Evolutionary conservation across 1,140 invertebrate species (phyloP).

Genomic region (Papilio aristodemus): DNA sequence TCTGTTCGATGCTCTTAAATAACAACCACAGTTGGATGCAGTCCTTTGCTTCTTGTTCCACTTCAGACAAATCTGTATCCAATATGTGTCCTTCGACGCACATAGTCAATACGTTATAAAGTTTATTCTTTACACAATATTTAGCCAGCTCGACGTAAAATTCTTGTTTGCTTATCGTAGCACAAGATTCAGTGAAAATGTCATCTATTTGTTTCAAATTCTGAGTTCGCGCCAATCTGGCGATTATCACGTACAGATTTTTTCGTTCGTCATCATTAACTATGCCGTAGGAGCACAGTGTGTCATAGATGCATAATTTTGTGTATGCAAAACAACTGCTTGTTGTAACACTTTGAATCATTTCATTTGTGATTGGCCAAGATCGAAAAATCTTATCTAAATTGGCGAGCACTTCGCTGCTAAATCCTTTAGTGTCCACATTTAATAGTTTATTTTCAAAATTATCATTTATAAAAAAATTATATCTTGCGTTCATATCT

Average conservation of each 20-base stretch:
- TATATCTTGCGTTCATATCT: conserved; percentile 72
- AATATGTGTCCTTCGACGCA: conserved; percentile 74
- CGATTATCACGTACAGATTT: conserved; percentile 78
- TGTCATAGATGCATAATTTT: conserved; percentile 81
- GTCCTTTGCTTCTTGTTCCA: conserved; percentile 67
- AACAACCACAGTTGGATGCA: conserved; percentile 77
- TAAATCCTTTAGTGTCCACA: conserved; percentile 68
- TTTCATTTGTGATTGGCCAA: conserved; percentile 81
- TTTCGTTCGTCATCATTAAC: conserved; percentile 77
- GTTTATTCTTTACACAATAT: conserved; percentile 80
- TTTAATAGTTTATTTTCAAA: conserved; percentile 68
- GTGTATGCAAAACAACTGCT: conserved; percentile 77
- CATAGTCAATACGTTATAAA: conserved; percentile 76
- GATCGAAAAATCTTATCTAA: conserved; percentile 78
- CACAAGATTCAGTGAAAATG: conserved; percentile 78
- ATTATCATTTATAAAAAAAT: conserved; percentile 71
- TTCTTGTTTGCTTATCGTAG: conserved; percentile 78
- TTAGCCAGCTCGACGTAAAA: conserved; percentile 81
- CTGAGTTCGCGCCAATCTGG: conserved; percentile 77
- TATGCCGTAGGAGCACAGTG: conserved; percentile 80
- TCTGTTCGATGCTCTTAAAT: conserved; percentile 76
- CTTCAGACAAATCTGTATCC: conserved; percentile 62
- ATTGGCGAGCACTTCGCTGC: conserved; percentile 62
- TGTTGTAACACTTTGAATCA: conserved; percentile 79
- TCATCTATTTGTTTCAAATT: conserved; percentile 79